Evolutionary conservation across 2,113 vertebrate genomes (phyloP), one percentile per base, ranked within the genome.

Genomic region (Tychaedon coryphoeus): DNA sequence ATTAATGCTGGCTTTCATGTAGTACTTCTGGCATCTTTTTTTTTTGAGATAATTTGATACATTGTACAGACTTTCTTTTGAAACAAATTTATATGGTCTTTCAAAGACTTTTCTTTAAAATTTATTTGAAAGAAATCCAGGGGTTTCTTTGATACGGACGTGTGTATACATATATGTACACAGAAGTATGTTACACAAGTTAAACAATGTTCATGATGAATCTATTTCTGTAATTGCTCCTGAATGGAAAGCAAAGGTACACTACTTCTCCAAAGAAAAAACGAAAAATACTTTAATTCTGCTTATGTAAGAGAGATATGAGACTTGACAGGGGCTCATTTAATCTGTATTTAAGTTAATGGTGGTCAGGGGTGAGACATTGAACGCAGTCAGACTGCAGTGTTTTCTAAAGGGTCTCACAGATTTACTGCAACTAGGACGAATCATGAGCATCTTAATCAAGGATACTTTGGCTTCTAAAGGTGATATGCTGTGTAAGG

Each of bases 401-500:
- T 47, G 23, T 83, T 86, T 76, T 74, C 42, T 45, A 31, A 76
- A 72, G 33, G 3, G 5, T 48, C 19, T 54, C 29, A 23, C 4
- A 54, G 19, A 72, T 74, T 84, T 62, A 73, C 12, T 69, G 22
- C 26, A 84, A 36, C 11, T 62, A 42, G 34, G 72, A 57, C 22
- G 69, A 85, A 43, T 7, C 3, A 36, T 7, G 15, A 86, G 2
- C 8, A 18, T 31, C 9, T 76, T 69, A 69, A 86, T 9, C 34
- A 62, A 48, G 9, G 4, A 16, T 79, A 8, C 11, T 38, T 69
- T 34, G 2, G 6, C 24, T 75, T 58, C 62, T 60, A 53, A 71
- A 36, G 6, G 12, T 31, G 22, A 42, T 43, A 67, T 0, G 0
- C 0, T 50, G 38, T 18, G 8, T 48, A 58, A 78, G 12, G 20